Evolutionary conservation across 2,797 vertebrate genomes (phyloP).

Genomic region (Dipus sagitta): DNA sequence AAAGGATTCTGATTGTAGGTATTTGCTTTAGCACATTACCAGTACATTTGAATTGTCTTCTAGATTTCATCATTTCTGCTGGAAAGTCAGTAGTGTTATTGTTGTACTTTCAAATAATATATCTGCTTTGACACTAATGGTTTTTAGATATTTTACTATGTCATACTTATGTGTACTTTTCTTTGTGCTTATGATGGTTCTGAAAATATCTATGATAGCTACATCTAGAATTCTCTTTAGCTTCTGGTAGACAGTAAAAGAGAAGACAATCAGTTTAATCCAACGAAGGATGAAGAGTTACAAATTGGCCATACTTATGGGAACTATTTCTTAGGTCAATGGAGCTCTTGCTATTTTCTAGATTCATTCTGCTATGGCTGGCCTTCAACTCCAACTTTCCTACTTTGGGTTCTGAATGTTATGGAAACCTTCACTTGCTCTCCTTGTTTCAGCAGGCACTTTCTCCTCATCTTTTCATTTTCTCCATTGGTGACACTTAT

Average conservation of each 20-base stretch:
- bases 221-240: neutral
- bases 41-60: neutral
- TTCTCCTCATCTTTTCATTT: conserved; percentile 25
- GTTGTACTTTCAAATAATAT: neutral
- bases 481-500: neutral
- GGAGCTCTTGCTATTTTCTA: conserved; percentile 25
- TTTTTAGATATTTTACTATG: conserved; percentile 6
- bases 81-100: neutral
- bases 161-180: neutral
- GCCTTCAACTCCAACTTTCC: conserved; percentile 6
- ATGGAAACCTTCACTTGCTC: neutral
- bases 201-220: neutral
- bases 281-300: neutral
- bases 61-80: conserved; percentile 23
- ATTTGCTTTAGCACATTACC: conserved; percentile 9
- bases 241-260: conserved; percentile 12
- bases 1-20: conserved; percentile 27
- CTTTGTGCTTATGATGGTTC: neutral
- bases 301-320: neutral
- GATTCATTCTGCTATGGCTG: neutral
- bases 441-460: neutral
- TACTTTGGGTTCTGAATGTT: neutral
- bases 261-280: neutral
- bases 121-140: neutral
- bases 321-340: neutral